A percentile compares a stretch with the other conserved stretches of the same genome.
Conservation (phyloP, 2,797 vertebrate genomes). For the Tokudaia tokunoshimensis region DNA sequence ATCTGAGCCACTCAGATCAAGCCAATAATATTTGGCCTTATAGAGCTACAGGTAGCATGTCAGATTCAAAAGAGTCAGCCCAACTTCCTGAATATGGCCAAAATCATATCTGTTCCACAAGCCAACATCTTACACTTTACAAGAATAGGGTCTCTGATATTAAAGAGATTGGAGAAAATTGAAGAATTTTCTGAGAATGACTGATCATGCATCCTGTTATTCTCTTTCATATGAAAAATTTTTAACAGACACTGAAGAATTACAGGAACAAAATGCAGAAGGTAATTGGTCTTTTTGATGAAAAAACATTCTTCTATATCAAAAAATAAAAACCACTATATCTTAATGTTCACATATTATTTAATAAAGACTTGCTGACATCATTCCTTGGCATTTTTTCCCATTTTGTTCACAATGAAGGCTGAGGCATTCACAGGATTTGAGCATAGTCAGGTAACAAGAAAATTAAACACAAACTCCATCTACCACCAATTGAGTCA, state of each 20-base stretch:
- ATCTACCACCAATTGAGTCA: too few species aligned
- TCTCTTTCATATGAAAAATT: background rate
- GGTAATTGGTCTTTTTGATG: background rate
- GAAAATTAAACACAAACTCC: background rate
- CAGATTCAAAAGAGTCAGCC: conserved; percentile 58
- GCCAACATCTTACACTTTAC: background rate
- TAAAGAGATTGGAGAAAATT: background rate
- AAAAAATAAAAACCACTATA: background rate
- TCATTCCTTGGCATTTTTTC: background rate
- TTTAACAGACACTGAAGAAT: conserved; percentile 22
- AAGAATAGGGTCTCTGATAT: background rate
- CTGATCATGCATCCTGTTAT: background rate
- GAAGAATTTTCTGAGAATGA: background rate
- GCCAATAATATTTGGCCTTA: conserved; percentile 83
- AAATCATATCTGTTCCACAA: background rate
- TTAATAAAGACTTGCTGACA: background rate
- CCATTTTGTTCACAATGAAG: background rate
- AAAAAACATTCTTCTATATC: background rate
- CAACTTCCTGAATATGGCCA: background rate
- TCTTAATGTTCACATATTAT: background rate
- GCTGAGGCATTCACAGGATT: background rate
- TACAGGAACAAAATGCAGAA: background rate
- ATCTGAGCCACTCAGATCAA: conserved; percentile 86
- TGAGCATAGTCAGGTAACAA: background rate
- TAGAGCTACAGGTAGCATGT: conserved; percentile 69